Conservation (phyloP, 2,797 vertebrate genomes). For the Furcifer pardalis region DNA sequence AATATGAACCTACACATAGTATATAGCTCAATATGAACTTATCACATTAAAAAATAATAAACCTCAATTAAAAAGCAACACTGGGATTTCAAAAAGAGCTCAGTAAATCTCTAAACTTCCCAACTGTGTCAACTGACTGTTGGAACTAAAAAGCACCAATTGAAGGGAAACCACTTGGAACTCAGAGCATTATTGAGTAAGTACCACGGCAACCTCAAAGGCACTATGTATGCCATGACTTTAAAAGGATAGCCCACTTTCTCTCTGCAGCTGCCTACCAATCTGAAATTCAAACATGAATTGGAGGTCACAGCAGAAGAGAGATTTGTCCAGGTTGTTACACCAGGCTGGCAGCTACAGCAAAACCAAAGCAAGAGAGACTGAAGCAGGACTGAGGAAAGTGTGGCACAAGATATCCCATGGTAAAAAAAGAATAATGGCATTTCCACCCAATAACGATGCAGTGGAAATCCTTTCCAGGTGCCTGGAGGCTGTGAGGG, state of each 20-base stretch:
- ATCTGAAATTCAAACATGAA: too few relatives aligned
- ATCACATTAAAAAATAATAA: not conserved
- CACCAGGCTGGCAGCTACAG: not conserved
- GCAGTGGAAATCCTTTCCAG: too few relatives aligned
- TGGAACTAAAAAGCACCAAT: not conserved
- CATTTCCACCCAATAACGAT: too few relatives aligned
- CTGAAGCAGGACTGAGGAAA: not conserved
- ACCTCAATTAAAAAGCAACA: not conserved
- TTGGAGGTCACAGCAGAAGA: not conserved
- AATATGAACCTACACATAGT: not conserved
- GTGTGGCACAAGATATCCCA: too few relatives aligned
- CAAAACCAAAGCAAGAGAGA: not conserved
- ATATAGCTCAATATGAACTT: not conserved
- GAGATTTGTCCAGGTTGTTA: not conserved
- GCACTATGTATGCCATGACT: not conserved
- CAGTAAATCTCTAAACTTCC: not conserved
- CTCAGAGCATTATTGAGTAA: not conserved
- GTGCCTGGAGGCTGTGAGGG: too few relatives aligned
- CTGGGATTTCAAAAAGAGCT: not conserved
- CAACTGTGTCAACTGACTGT: not conserved
- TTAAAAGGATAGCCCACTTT: not conserved
- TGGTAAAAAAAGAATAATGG: too few relatives aligned
- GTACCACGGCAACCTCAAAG: not conserved
- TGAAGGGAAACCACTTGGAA: not conserved
- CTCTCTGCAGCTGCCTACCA: not conserved